Conservation (phyloP, 2,888 invertebrate species). For the Dicyrtoma fusca region DNA sequence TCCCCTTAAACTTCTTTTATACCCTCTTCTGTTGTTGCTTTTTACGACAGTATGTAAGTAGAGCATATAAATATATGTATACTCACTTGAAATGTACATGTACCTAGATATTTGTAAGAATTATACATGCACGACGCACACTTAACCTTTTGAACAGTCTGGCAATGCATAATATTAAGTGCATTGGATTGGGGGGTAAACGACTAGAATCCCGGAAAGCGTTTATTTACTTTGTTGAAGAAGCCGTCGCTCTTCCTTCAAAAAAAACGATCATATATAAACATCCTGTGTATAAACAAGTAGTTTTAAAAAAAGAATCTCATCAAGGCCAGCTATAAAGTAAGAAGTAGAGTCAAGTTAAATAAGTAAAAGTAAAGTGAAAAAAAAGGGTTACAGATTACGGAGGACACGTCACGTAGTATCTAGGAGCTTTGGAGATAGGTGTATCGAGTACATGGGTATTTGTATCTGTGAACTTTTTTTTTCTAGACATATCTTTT, state of each 20-base stretch:
- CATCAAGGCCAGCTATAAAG: slow-evolving; percentile 37
- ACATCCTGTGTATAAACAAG: slow-evolving; percentile 37
- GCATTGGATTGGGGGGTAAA: neutral
- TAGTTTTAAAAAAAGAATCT: slow-evolving; percentile 35
- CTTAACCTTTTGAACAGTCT: no score
- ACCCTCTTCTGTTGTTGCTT: no score
- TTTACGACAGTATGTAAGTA: neutral
- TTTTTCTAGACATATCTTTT: slow-evolving; percentile 8
- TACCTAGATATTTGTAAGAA: no score
- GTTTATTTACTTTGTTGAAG: slow-evolving; percentile 31
- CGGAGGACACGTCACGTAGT: slow-evolving; percentile 23
- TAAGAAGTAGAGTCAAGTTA: neutral
- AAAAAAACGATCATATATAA: slow-evolving; percentile 35
- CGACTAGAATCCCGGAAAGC: slow-evolving; percentile 25
- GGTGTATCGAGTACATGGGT: no score
- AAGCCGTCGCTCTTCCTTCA: slow-evolving; percentile 33
- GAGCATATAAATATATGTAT: no score
- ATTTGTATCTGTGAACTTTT: slow-evolving; percentile 11
- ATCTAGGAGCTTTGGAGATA: no score
- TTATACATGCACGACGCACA: no score
- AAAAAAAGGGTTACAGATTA: slow-evolving; percentile 29
- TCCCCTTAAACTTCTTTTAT: neutral
- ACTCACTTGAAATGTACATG: no score
- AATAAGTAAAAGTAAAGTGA: neutral
- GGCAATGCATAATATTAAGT: neutral